phyloP scores from a whole-genome alignment of 2,797 vertebrate species.

The Molossus molossus region DNA sequence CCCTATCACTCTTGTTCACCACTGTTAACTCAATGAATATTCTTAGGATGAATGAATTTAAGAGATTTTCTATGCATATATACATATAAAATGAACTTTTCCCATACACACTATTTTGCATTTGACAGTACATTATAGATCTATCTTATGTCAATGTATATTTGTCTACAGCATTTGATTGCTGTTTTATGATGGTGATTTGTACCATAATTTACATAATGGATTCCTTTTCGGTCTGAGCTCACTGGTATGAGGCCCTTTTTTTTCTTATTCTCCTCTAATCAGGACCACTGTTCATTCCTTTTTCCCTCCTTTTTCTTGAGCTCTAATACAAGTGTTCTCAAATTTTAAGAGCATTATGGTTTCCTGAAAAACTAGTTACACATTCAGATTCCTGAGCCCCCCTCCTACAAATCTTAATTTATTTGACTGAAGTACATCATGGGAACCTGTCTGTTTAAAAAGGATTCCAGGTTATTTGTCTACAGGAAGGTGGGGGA shows the following conservation, averaged over 20 bases:
- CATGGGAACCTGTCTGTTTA: background rate
- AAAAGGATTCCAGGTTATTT: background rate
- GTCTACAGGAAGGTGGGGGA: background rate
- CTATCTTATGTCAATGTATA: background rate
- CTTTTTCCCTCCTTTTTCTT: background rate
- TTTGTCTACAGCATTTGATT: background rate
- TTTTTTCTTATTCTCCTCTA: background rate
- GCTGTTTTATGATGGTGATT: background rate
- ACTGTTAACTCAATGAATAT: slow-evolving; percentile 35
- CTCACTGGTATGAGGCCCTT: background rate
- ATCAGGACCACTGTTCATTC: background rate
- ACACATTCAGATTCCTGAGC: slow-evolving; percentile 13
- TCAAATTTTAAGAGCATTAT: slow-evolving; percentile 28
- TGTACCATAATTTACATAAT: background rate
- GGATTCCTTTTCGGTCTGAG: background rate
- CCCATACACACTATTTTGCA: background rate
- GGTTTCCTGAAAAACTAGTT: slow-evolving; percentile 48
- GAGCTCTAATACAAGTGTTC: background rate
- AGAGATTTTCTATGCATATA: slow-evolving; percentile 34
- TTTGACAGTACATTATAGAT: background rate
- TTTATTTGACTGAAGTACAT: background rate
- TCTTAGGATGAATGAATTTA: slow-evolving; percentile 37
- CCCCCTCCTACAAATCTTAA: background rate
- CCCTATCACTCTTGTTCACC: background rate
- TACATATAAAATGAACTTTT: slow-evolving; percentile 39